These are phyloP conservation scores for Acanthopagrus latus DNA, from an alignment of 2,797 vertebrate genomes.

Conservation along the genomic window DNA sequence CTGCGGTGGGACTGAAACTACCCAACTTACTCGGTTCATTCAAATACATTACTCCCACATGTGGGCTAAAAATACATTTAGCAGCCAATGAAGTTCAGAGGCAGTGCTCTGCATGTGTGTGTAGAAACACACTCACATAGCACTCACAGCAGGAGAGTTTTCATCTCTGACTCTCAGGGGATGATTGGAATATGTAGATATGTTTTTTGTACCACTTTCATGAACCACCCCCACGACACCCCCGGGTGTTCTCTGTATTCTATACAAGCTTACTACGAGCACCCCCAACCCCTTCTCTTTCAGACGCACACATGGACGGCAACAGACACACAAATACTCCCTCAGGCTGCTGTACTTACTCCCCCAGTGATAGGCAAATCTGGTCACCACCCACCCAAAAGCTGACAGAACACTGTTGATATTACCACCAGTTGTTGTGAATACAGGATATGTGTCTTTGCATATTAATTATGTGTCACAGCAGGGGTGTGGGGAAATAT, in stretches of 20 bases:
- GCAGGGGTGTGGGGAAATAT: conserved; percentile 58
- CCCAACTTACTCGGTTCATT: conserved; percentile 80
- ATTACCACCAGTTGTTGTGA: conserved; percentile 79
- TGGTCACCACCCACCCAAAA: conserved; percentile 81
- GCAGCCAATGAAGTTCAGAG: conserved; percentile 77
- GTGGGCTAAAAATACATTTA: conserved; percentile 78
- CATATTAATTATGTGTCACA: conserved; percentile 75
- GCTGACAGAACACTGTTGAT: conserved; percentile 76
- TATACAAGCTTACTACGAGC: conserved; percentile 74
- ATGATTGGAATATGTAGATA: conserved; percentile 82
- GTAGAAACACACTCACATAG: conserved; percentile 27
- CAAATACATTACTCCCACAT: conserved; percentile 83
- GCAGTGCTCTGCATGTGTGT: conserved; percentile 47
- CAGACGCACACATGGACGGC: conserved; percentile 57
- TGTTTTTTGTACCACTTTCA: conserved; percentile 79
- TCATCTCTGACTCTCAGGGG: conserved; percentile 78
- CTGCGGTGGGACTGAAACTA: conserved; percentile 75
- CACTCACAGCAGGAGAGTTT: conserved; percentile 74
- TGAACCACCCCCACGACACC: conserved; percentile 77
- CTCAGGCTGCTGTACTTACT: conserved; percentile 72
- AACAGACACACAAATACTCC: conserved; percentile 72
- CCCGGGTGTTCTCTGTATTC: conserved; percentile 73
- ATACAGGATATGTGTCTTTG: conserved; percentile 72
- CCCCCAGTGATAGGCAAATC: conserved; percentile 79
- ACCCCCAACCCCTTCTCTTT: conserved; percentile 33